Evolutionary conservation across 1,140 invertebrate genomes (phyloP).

Genomic region (Brachionus angularis): DNA sequence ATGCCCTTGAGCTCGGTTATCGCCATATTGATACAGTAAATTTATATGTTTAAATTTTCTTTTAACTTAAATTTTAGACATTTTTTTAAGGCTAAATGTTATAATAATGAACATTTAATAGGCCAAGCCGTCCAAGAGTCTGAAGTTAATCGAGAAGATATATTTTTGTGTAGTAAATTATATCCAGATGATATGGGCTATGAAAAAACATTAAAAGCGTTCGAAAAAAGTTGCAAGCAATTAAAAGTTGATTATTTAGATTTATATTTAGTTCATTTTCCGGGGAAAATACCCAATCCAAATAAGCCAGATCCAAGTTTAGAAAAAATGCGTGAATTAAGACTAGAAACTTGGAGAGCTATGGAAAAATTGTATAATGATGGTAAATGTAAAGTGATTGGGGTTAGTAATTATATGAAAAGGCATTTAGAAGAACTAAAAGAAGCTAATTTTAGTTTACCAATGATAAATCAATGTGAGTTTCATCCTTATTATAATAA

Average conservation of each 20-base stretch:
- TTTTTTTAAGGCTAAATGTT: not conserved
- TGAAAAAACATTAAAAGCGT: conserved; percentile 48
- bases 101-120: conserved; percentile 31
- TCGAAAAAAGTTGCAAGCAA: conserved; percentile 50
- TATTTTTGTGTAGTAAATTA: conserved; percentile 56
- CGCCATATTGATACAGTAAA: conserved; percentile 18
- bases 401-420: conserved; percentile 56
- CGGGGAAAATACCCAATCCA: conserved; percentile 49
- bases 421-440: conserved; percentile 52
- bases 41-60: not conserved
- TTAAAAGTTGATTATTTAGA: conserved; percentile 54
- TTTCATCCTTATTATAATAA: conserved; percentile 59
- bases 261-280: conserved; percentile 56
- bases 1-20: conserved; percentile 17
- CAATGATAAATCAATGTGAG: conserved; percentile 59
- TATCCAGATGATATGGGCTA: conserved; percentile 57
- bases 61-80: not conserved
- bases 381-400: conserved; percentile 50
- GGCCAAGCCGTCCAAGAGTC: conserved; percentile 44
- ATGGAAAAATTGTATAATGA: conserved; percentile 36
- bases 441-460: conserved; percentile 50
- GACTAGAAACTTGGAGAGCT: conserved; percentile 50
- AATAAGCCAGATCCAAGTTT: conserved; percentile 47
- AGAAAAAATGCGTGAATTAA: conserved; percentile 57
- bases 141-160: conserved; percentile 50